These are phyloP conservation scores for Odocoileus virginianus DNA, from an alignment of 2,113 vertebrate species.

Conservation along the genomic window DNA sequence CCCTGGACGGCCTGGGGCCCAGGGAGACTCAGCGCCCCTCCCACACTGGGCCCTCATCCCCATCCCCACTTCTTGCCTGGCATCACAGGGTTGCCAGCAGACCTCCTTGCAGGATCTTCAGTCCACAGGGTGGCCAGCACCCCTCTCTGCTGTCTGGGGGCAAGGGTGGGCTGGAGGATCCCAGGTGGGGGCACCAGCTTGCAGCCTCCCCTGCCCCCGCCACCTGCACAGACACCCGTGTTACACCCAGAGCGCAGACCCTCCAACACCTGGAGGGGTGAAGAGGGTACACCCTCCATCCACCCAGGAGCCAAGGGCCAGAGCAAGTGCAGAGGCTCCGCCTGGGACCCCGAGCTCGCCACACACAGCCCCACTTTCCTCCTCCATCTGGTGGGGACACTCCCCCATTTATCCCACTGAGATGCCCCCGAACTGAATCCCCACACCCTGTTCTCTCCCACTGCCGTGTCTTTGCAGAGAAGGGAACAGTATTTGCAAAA, in stretches of 20 bases:
- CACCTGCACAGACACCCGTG: fast-evolving
- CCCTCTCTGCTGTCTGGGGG: not conserved
- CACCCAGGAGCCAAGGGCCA: not conserved
- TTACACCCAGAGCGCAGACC: fast-evolving
- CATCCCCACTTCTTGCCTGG: fast-evolving
- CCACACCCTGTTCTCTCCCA: not conserved
- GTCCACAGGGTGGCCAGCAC: not conserved
- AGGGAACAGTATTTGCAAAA: not conserved
- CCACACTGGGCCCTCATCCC: not conserved
- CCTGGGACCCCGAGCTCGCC: not conserved
- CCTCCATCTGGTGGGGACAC: not conserved
- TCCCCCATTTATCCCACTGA: too few relatives aligned
- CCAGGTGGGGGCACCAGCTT: not conserved
- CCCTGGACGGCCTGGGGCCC: fast-evolving
- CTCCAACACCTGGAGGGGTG: not conserved
- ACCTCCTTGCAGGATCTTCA: fast-evolving
- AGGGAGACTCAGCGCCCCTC: not conserved
- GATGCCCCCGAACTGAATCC: too few relatives aligned
- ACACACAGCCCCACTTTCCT: too few relatives aligned
- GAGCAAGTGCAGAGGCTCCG: fast-evolving
- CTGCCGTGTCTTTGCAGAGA: not conserved
- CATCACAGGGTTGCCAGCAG: not conserved
- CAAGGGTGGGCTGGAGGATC: too few relatives aligned
- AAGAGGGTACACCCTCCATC: too few relatives aligned
- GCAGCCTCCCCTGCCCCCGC: fast-evolving